These are phyloP conservation scores for Eugnorisma glareosa DNA, from an alignment of 2,888 invertebrate species.

Conservation along the genomic window DNA sequence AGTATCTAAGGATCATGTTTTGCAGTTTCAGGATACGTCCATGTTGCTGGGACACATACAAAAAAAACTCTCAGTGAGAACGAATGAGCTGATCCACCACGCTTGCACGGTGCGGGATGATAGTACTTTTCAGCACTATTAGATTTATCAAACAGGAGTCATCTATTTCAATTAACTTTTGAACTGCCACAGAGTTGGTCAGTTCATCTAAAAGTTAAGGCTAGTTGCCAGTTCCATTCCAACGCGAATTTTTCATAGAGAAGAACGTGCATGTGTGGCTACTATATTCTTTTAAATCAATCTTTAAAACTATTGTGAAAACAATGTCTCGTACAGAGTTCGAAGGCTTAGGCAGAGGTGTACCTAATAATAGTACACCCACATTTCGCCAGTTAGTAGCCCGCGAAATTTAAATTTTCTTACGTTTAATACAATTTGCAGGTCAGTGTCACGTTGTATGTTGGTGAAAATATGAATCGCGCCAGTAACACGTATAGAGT, in stretches of 20 bases:
- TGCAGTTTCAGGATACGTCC: no score
- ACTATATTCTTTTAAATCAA: not conserved
- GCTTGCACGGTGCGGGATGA: not conserved
- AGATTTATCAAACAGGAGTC: not conserved
- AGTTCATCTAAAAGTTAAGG: not conserved
- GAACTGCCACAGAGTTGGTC: not conserved
- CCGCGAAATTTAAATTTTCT: no score
- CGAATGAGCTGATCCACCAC: not conserved
- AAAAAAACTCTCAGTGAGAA: no score
- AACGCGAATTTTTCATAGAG: not conserved
- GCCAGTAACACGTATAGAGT: no score
- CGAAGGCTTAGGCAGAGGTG: no score
- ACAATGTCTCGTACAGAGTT: not conserved
- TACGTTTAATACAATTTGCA: no score
- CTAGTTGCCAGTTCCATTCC: not conserved
- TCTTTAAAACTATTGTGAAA: not conserved
- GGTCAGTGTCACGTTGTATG: no score
- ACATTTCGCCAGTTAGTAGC: no score
- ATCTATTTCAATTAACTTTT: conserved; percentile 20
- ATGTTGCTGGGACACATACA: not conserved
- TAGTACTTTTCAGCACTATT: not conserved
- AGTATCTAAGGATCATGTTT: no score
- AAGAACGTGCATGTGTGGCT: not conserved
- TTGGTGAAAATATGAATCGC: no score
- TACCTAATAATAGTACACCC: no score